These are phyloP conservation scores for Neodontobutis hainanensis DNA, from an alignment of 2,113 vertebrate genomes.

Conservation along the genomic window DNA sequence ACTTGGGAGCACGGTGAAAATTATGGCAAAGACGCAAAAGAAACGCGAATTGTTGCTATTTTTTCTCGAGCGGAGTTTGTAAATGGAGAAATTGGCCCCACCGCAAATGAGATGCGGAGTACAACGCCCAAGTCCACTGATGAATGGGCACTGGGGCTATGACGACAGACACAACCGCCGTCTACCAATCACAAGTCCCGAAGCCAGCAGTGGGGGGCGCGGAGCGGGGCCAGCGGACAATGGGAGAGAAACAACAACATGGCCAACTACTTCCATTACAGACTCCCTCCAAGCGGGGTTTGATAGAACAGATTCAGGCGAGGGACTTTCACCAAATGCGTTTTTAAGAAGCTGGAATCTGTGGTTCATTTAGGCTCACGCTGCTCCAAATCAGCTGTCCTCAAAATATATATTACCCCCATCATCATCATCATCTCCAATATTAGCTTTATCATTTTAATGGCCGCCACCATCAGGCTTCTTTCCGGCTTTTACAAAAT, in stretches of 20 bases:
- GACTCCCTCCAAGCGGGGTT: no score
- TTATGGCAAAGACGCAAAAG: conserved; percentile 49
- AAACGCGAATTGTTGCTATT: conserved; percentile 56
- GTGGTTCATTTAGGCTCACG: no score
- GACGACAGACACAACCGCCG: conserved; percentile 83
- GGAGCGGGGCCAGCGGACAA: conserved; percentile 61
- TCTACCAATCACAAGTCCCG: conserved; percentile 86
- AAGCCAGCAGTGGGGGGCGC: conserved; percentile 62
- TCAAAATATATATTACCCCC: neutral
- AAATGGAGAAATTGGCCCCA: conserved; percentile 97
- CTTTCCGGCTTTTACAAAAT: neutral
- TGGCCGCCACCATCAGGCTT: conserved; percentile 5
- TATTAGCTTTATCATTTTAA: neutral
- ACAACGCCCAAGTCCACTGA: conserved; percentile 98
- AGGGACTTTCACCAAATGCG: no score
- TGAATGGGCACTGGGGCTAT: conserved; percentile 91
- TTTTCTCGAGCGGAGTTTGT: conserved; percentile 77
- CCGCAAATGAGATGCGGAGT: conserved; percentile 99
- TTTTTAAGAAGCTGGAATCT: no score
- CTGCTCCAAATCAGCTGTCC: neutral
- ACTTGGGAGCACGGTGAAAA: conserved; percentile 75
- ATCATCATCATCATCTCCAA: neutral
- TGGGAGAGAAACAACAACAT: conserved; percentile 71
- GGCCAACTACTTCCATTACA: conserved; percentile 50
- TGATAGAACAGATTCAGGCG: no score